A percentile compares a stretch with the other conserved stretches of the same genome.
Conservation (phyloP, 2,888 invertebrate genomes). For the Silvanus unidentatus region DNA sequence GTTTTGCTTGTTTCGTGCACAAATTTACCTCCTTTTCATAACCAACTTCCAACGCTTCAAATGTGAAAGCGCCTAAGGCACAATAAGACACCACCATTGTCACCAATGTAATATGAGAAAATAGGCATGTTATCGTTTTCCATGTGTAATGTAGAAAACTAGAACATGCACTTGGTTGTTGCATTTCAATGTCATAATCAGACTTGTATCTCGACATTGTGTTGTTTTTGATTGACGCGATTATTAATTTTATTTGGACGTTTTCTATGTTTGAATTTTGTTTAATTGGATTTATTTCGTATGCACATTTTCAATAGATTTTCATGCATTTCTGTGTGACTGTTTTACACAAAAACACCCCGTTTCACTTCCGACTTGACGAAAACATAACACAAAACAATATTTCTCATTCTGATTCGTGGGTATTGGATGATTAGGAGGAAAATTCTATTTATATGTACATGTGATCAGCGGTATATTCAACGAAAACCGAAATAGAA, state of each 20-base stretch:
- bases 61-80: conserved; percentile 80
- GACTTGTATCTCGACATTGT: conserved; percentile 38
- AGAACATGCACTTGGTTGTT: conserved; percentile 45
- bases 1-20: conserved; percentile 1
- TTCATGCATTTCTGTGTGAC: too few relatives aligned
- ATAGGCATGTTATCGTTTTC: conserved; percentile 77
- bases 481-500: conserved; percentile 11
- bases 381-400: background rate
- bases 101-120: conserved; percentile 82
- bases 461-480: conserved; percentile 9
- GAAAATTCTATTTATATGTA: conserved; percentile 5
- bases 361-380: background rate
- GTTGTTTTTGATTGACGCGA: too few relatives aligned
- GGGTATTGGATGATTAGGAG: background rate
- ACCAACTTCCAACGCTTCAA: conserved; percentile 68
- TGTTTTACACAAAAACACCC: too few relatives aligned
- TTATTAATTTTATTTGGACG: too few relatives aligned
- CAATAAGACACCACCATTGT: conserved; percentile 86
- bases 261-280: too few relatives aligned
- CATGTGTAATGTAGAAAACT: conserved; percentile 65
- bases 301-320: too few relatives aligned
- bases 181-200: conserved; percentile 32
- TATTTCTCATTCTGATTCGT: background rate
- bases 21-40: conserved; percentile 65
- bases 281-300: too few relatives aligned